Conservation (phyloP, 2,888 invertebrate genomes). For the Lithophane ornitopus region DNA sequence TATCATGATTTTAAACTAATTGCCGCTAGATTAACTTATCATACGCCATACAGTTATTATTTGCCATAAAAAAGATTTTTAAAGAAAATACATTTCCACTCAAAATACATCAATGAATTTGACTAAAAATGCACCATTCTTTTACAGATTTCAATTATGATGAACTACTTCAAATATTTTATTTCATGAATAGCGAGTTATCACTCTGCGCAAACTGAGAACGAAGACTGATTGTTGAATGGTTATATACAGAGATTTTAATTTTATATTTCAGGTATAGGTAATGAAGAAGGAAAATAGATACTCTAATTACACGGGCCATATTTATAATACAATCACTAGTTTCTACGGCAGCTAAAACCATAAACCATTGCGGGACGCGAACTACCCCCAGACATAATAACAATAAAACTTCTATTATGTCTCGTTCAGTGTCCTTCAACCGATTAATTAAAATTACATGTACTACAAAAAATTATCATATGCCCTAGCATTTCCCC, state of each 20-base stretch:
- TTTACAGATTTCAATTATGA: slow-evolving; percentile 48
- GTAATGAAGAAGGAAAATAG: not conserved
- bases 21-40: not conserved
- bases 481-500: not conserved
- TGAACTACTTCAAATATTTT: slow-evolving; percentile 39
- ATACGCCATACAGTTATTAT: not conserved
- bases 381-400: too few species aligned
- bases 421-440: too few species aligned
- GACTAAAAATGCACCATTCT: slow-evolving; percentile 14
- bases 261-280: not conserved
- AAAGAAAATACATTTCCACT: not conserved
- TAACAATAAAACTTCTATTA: too few species aligned
- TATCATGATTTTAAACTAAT: not conserved
- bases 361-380: not conserved
- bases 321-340: not conserved
- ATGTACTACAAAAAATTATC: not conserved
- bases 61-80: not conserved
- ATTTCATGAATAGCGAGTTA: slow-evolving; percentile 20
- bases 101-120: slow-evolving; percentile 1
- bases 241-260: not conserved
- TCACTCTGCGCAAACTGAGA: not conserved
- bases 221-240: not conserved
- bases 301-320: not conserved
- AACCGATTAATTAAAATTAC: too few species aligned
- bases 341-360: not conserved